Conservation (phyloP, 2,888 invertebrate species). For the Lasioglossum leucozonium region DNA sequence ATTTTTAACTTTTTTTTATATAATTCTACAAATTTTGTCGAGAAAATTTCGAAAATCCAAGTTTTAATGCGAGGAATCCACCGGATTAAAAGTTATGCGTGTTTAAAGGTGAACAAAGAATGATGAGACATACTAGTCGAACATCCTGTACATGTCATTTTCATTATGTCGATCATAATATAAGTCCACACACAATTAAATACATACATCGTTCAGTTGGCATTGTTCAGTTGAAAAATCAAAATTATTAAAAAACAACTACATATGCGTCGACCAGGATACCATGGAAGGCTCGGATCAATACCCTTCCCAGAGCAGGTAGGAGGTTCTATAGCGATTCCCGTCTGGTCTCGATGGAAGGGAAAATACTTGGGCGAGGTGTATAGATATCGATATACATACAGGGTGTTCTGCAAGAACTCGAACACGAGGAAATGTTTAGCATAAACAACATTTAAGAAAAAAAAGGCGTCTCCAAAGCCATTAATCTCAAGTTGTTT, state of each 20-base stretch:
- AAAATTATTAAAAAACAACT: background rate
- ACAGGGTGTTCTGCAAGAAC: constrained; percentile 20
- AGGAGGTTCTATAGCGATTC: constrained; percentile 39
- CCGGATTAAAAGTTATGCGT: too few relatives aligned
- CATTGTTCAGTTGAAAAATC: background rate
- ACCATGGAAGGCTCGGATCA: constrained; percentile 29
- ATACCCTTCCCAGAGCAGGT: constrained; percentile 27
- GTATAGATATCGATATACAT: constrained; percentile 60
- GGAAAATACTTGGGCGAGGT: constrained; percentile 44
- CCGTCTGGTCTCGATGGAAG: constrained; percentile 21
- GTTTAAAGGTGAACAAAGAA: too few relatives aligned
- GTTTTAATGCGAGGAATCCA: too few relatives aligned
- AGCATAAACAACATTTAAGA: too few relatives aligned
- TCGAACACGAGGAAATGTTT: background rate
- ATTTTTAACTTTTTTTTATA: too few relatives aligned
- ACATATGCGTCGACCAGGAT: background rate
- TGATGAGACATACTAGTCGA: too few relatives aligned
- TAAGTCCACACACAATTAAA: background rate
- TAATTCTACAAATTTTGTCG: too few relatives aligned
- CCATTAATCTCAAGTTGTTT: too few relatives aligned
- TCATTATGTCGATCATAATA: too few relatives aligned
- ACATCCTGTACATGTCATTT: background rate
- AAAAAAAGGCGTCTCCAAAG: too few relatives aligned
- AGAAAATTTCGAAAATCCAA: too few relatives aligned
- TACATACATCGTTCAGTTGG: background rate